These are phyloP conservation scores for Elanoides forficatus DNA, from an alignment of 2,113 vertebrate genomes.

Conservation along the genomic window DNA sequence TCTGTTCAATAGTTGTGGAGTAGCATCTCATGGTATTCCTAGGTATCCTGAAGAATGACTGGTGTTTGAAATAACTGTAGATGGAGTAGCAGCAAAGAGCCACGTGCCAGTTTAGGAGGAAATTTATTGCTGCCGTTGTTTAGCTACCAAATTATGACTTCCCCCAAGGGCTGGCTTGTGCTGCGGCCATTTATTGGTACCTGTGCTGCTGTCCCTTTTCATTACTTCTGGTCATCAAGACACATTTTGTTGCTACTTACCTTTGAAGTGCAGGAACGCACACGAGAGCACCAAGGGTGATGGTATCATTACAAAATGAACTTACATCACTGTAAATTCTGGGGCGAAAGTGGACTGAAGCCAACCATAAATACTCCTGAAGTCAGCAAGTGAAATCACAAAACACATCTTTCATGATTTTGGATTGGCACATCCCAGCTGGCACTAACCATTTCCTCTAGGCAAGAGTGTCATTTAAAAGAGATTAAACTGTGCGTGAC, in stretches of 20 bases:
- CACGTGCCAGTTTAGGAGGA: not conserved
- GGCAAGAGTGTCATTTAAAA: not conserved
- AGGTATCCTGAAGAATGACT: not conserved
- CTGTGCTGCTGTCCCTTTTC: not conserved
- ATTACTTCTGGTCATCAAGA: not conserved
- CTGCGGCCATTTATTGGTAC: not conserved
- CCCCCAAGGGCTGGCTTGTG: not conserved
- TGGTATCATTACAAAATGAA: not conserved
- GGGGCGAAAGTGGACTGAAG: not conserved
- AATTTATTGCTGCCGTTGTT: not conserved
- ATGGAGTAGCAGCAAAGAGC: not conserved
- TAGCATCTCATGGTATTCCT: not conserved
- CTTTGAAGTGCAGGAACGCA: not conserved
- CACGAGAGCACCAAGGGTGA: rapidly evolving
- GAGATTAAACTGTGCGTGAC: not conserved
- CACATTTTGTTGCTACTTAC: rapidly evolving
- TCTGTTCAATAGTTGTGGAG: not conserved
- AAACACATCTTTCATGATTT: not conserved
- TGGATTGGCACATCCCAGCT: not conserved
- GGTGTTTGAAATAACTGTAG: not conserved
- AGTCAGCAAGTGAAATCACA: not conserved
- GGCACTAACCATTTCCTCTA: not conserved
- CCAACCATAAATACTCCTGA: not conserved
- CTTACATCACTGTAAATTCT: not conserved
- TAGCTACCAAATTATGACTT: not conserved